These are phyloP conservation scores for Nettapus auritus DNA, from an alignment of 2,113 vertebrate genomes.

Conservation along the genomic window DNA sequence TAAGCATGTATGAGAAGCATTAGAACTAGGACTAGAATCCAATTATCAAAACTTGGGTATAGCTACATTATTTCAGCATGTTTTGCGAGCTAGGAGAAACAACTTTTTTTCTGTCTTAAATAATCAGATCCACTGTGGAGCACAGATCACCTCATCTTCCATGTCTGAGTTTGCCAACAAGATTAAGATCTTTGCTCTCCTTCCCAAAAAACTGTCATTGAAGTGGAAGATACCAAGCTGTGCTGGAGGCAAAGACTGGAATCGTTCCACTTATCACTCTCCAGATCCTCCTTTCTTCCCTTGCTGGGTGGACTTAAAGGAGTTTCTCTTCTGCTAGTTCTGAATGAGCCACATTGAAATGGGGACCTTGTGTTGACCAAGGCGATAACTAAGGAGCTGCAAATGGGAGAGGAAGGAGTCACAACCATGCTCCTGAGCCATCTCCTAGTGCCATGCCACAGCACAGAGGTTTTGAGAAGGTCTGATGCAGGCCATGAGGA, in stretches of 20 bases:
- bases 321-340: not conserved
- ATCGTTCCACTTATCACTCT: not conserved
- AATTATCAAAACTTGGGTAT: not conserved
- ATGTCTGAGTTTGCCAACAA: not conserved
- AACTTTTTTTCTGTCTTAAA: not conserved
- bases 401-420: accelerated
- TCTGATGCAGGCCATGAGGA: accelerated
- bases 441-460: accelerated
- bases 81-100: not conserved
- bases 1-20: not conserved
- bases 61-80: not conserved
- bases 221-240: not conserved
- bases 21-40: not conserved
- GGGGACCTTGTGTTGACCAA: not conserved
- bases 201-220: not conserved
- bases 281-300: not conserved
- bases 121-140: not conserved
- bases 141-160: not conserved
- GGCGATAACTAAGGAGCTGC: not conserved
- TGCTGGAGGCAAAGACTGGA: not conserved
- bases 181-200: not conserved
- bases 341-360: not conserved
- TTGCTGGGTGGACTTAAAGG: not conserved
- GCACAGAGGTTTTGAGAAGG: not conserved
- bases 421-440: accelerated